A percentile compares a stretch with the other conserved stretches of the same genome.
Evolutionary conservation across 2,888 invertebrate species (phyloP).

Genomic region (Coelopa pilipes): DNA sequence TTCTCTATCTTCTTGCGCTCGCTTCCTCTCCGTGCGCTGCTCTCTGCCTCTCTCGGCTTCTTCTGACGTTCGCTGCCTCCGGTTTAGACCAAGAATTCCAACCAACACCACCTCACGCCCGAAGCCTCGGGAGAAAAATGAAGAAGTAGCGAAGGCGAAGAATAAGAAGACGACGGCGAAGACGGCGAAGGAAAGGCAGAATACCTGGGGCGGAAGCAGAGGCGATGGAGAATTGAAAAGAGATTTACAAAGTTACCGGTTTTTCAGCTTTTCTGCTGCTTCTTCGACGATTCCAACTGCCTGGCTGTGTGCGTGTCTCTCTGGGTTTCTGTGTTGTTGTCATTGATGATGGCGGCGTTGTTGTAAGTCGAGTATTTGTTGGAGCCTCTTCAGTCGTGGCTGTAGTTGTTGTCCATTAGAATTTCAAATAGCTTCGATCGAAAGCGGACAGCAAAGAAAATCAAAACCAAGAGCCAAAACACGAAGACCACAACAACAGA

Average conservation of each 20-base stretch:
- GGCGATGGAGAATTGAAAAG: conserved; percentile 12
- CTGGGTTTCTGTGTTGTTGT: neutral
- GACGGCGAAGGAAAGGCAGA: neutral
- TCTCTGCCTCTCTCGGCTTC: neutral
- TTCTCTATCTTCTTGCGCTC: neutral
- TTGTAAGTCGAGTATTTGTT: neutral
- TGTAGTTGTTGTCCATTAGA: no score
- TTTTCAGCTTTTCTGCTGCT: conserved; percentile 43
- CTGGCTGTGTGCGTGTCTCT: no score
- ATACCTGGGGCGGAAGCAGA: no score
- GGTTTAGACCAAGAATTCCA: neutral
- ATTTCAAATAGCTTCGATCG: neutral
- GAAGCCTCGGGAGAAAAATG: neutral
- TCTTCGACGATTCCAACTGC: conserved; percentile 9
- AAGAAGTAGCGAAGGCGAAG: no score
- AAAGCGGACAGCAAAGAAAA: no score
- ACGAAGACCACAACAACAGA: no score
- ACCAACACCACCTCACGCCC: neutral
- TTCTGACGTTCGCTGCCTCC: neutral
- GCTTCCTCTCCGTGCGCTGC: neutral
- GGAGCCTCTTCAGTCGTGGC: neutral
- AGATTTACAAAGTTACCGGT: conserved; percentile 46
- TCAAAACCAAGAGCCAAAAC: no score
- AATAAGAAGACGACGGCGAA: neutral
- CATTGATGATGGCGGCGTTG: neutral